A percentile compares a stretch with the other conserved stretches of the same genome.
phyloP scores from a whole-genome alignment of 2,888 invertebrate species.

The Coenonympha glycerion region DNA sequence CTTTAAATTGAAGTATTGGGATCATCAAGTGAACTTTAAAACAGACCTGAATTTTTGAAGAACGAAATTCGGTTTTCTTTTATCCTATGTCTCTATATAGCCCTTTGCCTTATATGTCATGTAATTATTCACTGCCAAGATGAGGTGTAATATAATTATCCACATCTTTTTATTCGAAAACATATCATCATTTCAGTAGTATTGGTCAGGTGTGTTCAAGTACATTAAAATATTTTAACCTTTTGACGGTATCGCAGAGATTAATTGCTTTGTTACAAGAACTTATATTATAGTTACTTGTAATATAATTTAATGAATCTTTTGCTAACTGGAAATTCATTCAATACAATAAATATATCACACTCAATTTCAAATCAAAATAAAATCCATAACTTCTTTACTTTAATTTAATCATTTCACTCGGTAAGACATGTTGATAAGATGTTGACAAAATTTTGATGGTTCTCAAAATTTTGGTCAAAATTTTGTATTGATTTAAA shows the following conservation, averaged over 20 bases:
- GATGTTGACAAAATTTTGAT: too few species aligned
- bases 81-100: background rate
- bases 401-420: too few species aligned
- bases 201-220: background rate
- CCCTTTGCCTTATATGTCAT: background rate
- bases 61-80: constrained; percentile 1
- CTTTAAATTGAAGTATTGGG: constrained; percentile 7
- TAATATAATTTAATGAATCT: background rate
- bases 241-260: background rate
- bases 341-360: too few species aligned
- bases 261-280: background rate
- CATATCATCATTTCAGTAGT: background rate
- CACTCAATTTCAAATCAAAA: too few species aligned
- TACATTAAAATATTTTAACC: background rate
- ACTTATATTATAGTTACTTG: background rate
- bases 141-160: constrained; percentile 3
- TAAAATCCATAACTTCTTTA: too few species aligned
- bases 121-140: constrained; percentile 14
- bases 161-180: background rate
- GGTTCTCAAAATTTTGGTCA: too few species aligned
- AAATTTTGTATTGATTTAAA: too few species aligned
- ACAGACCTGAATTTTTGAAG: constrained; percentile 1
- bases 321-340: too few species aligned
- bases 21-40: constrained; percentile 22
- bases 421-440: too few species aligned